Percentiles rank a stretch among this genome's conserved stretches.
phyloP scores from a whole-genome alignment of 2,113 vertebrate genomes.

The Romanogobio albipinnatus region DNA sequence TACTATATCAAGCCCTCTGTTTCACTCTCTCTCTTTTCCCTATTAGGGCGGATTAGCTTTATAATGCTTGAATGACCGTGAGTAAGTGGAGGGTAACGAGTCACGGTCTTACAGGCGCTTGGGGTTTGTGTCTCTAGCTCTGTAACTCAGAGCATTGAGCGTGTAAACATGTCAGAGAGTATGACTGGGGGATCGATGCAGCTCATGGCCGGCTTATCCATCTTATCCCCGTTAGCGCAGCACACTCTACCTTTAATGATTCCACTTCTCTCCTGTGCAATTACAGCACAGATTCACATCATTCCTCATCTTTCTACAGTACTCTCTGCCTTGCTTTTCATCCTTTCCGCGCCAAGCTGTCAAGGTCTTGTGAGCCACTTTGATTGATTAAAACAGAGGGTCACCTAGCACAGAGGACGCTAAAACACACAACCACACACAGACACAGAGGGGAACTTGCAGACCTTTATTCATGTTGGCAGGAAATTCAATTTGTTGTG shows the following conservation, averaged over 20 bases:
- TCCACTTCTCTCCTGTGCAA: conserved; percentile 35
- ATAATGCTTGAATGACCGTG: conserved; percentile 78
- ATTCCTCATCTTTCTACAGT: conserved; percentile 5
- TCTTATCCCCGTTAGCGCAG: conserved; percentile 65
- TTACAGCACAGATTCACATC: neutral
- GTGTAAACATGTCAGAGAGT: conserved; percentile 64
- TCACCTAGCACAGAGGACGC: conserved; percentile 25
- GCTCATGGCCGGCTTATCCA: conserved; percentile 72
- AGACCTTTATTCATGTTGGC: conserved; percentile 8
- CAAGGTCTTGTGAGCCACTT: conserved; percentile 55
- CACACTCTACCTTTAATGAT: conserved; percentile 19
- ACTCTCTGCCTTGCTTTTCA: neutral
- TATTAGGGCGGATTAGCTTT: conserved; percentile 81
- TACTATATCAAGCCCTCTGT: neutral
- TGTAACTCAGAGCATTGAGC: conserved; percentile 57
- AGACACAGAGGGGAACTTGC: neutral
- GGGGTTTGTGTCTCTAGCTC: conserved; percentile 4
- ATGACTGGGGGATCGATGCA: conserved; percentile 67
- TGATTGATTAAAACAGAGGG: conserved; percentile 63
- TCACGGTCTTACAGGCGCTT: conserved; percentile 63
- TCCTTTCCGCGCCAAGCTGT: conserved; percentile 41
- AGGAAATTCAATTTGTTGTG: conserved; percentile 47
- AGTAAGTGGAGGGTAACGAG: conserved; percentile 70
- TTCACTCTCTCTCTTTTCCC: conserved; percentile 63
- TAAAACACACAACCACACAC: conserved; percentile 34